phyloP scores from a whole-genome alignment of 1,140 invertebrate genomes.

The Gonioctena quinquepunctata region DNA sequence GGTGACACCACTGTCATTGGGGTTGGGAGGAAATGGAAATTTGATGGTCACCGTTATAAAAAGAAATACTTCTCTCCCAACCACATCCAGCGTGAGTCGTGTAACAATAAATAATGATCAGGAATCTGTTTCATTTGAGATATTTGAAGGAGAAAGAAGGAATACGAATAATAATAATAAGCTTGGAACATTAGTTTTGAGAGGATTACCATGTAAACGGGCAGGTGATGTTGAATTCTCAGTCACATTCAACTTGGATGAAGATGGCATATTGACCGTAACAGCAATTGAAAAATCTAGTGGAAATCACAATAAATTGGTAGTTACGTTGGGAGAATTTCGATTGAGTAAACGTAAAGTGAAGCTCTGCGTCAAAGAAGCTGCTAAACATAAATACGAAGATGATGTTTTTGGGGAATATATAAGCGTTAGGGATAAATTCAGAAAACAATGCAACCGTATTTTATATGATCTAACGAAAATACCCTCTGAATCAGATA shows the following conservation, averaged over 20 bases:
- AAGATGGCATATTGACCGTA: constrained; percentile 18
- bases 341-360: neutral
- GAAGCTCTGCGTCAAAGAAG: constrained; percentile 1
- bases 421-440: neutral
- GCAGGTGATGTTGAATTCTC: constrained; percentile 11
- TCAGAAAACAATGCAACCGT: neutral
- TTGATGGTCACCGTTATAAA: constrained; percentile 12
- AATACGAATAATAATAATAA: constrained; percentile 12
- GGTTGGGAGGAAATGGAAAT: neutral
- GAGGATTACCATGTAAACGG: constrained; percentile 1
- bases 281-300: neutral
- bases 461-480: neutral
- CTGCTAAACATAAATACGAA: neutral
- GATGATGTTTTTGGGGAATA: constrained; percentile 8
- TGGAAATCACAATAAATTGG: neutral
- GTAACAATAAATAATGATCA: constrained; percentile 11
- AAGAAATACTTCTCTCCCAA: neutral
- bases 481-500: neutral
- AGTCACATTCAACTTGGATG: neutral
- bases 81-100: neutral
- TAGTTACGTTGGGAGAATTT: neutral
- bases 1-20: constrained; percentile 17
- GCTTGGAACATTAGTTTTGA: constrained; percentile 10
- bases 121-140: neutral
- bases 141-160: constrained; percentile 21